A percentile compares a stretch with the other conserved stretches of the same genome.
Conservation (phyloP, 2,888 invertebrate genomes). For the Microctonus hyperodae region DNA sequence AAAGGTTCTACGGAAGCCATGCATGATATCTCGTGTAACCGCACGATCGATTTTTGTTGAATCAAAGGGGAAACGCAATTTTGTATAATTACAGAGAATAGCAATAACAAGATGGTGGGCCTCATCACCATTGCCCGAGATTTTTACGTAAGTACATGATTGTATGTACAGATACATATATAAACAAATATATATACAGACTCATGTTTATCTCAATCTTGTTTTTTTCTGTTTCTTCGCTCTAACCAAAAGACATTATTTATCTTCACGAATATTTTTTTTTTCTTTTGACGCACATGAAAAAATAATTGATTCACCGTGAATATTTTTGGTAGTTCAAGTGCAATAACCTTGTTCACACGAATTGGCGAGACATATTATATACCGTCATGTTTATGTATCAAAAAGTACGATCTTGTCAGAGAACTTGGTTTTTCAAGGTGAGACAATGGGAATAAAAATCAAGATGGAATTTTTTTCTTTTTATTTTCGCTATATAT, state of each 20-base stretch:
- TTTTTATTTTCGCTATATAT: not conserved
- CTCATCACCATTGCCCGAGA: constrained; percentile 5
- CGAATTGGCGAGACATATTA: not conserved
- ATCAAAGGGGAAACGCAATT: constrained; percentile 41
- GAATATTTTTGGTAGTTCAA: constrained; percentile 24
- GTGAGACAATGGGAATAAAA: not conserved
- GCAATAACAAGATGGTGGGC: not conserved
- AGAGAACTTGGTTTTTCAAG: not conserved
- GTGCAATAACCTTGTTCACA: constrained; percentile 17
- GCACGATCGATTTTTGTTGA: constrained; percentile 36
- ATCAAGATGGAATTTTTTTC: not conserved
- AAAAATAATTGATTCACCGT: constrained; percentile 35
- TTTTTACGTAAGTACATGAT: not conserved
- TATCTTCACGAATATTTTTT: not conserved
- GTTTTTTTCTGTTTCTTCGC: not conserved
- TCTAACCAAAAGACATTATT: not conserved
- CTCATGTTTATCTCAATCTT: constrained; percentile 10
- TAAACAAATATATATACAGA: constrained; percentile 19
- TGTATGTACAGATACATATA: not conserved
- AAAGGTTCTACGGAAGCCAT: constrained; percentile 40
- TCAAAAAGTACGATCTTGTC: not conserved
- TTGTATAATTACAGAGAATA: constrained; percentile 42
- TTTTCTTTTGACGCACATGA: not conserved
- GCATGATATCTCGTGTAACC: not conserved
- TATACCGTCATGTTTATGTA: not conserved